Evolutionary conservation across 2,888 invertebrate species (phyloP).

Genomic region (Coronaproctus castanopsis): DNA sequence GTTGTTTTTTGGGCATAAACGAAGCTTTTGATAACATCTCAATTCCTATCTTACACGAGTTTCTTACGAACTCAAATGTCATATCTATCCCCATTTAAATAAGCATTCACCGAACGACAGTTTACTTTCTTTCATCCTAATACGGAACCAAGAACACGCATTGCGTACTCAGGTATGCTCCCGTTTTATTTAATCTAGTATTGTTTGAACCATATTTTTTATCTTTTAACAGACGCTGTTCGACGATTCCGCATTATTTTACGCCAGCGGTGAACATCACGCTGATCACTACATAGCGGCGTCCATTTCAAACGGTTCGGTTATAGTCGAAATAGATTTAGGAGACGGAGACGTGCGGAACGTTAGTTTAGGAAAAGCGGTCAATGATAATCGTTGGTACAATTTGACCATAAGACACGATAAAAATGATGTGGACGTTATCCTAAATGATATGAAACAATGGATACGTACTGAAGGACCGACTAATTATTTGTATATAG

Average conservation of each 20-base stretch:
- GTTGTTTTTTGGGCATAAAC: no score
- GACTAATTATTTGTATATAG: constrained; percentile 56
- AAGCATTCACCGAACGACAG: no score
- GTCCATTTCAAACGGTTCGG: constrained; percentile 58
- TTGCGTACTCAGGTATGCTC: no score
- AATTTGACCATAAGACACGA: constrained; percentile 70
- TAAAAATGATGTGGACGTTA: constrained; percentile 47
- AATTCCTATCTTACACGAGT: no score
- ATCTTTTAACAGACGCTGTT: constrained; percentile 77
- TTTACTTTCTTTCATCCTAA: no score
- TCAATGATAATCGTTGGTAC: constrained; percentile 29
- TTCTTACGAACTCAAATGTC: no score
- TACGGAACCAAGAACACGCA: no score
- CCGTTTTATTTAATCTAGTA: no score
- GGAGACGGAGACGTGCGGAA: constrained; percentile 56
- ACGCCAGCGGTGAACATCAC: constrained; percentile 77
- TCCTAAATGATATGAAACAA: constrained; percentile 51
- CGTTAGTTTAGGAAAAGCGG: constrained; percentile 27
- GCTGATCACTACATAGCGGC: constrained; percentile 78
- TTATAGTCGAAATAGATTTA: constrained; percentile 71
- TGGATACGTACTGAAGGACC: constrained; percentile 38
- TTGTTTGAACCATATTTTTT: no score
- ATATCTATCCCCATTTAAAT: no score
- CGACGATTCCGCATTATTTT: constrained; percentile 78
- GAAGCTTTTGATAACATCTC: no score